Evolutionary conservation across 2,797 vertebrate species (phyloP), one percentile per base, ranked within the genome.

Genomic region (Odontamblyopus rebecca): DNA sequence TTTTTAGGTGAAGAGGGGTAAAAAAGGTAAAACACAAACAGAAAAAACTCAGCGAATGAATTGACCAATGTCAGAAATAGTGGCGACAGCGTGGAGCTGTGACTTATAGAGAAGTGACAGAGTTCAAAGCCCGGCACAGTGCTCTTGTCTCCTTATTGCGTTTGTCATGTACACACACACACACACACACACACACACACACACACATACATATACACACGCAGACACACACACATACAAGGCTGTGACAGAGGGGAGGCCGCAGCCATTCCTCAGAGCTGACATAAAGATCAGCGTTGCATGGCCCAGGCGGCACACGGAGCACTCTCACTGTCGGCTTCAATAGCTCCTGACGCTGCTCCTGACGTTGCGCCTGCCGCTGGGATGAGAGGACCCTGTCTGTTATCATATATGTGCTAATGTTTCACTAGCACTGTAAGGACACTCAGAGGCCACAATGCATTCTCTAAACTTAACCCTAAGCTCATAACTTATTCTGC

Each of bases 201-300:
- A 44, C 3, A 44, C 12, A 35, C 0, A 8, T 67, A 18, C 78
- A 61, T 51, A 69, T 27, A 68, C 26, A 67, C 56, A 79, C 30
- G 26, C 29, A 30, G 9, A 66, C 13, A 48, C 44, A 48, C 44
- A 48, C 5, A 48, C 44, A 48, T 16, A 48, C 44, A 0, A 30
- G 26, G 27, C 59, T 75, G 68, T 87, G 84, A 78, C 82, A 86
- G 81, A 82, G 64, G 81, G 88, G 85, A 89, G 82, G 83, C 77
- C 77, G 82, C 90, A 81, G 89, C 71, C 71, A 81, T 87, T 84
- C 79, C 83, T 88, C 62, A 69, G 74, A 88, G 80, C 73, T 88
- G 88, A 89, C 88, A 87, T 85, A 88, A 91, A 93, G 86, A 91
- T 91, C 89, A 91, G 86, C 75, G 83, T 84, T 88, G 69, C 69